A percentile compares a stretch with the other conserved stretches of the same genome.
phyloP scores from a whole-genome alignment of 37 sponge, comb jelly and placozoan genomes.

The Mnemiopsis leidyi region DNA sequence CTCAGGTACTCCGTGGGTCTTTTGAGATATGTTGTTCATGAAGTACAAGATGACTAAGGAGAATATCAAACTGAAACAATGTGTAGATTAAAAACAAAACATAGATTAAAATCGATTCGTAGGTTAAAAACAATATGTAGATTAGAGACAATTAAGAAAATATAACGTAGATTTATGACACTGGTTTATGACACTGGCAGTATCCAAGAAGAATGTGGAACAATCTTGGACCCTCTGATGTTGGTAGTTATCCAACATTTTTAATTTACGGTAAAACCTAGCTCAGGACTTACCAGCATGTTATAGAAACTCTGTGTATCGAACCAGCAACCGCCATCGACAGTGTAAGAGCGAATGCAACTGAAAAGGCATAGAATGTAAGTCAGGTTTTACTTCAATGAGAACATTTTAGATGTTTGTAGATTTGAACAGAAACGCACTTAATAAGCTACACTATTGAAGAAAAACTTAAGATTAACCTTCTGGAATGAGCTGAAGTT shows the following conservation, averaged over 20 bases:
- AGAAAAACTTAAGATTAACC: background rate
- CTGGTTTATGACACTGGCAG: background rate
- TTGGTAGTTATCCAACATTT: background rate
- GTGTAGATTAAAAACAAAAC: too few relatives aligned
- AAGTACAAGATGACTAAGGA: constrained; percentile 28
- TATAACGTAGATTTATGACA: background rate
- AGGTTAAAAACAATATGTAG: background rate
- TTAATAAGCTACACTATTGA: background rate
- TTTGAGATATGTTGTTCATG: constrained; percentile 43
- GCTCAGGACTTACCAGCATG: constrained; percentile 11
- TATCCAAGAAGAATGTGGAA: too few relatives aligned
- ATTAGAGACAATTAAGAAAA: background rate
- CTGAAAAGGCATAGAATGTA: background rate
- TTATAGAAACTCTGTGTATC: constrained; percentile 32
- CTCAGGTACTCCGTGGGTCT: background rate
- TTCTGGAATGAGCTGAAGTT: constrained; percentile 50
- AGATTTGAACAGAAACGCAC: too few relatives aligned
- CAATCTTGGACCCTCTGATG: too few relatives aligned
- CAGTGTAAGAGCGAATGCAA: constrained; percentile 1
- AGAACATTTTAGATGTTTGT: background rate
- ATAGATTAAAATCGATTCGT: too few relatives aligned
- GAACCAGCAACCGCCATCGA: constrained; percentile 43
- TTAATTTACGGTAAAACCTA: too few relatives aligned
- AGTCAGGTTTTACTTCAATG: too few relatives aligned
- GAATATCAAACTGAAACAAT: background rate